Evolutionary conservation across 2,888 invertebrate species (phyloP).

Genomic region (Apodemia mormo): DNA sequence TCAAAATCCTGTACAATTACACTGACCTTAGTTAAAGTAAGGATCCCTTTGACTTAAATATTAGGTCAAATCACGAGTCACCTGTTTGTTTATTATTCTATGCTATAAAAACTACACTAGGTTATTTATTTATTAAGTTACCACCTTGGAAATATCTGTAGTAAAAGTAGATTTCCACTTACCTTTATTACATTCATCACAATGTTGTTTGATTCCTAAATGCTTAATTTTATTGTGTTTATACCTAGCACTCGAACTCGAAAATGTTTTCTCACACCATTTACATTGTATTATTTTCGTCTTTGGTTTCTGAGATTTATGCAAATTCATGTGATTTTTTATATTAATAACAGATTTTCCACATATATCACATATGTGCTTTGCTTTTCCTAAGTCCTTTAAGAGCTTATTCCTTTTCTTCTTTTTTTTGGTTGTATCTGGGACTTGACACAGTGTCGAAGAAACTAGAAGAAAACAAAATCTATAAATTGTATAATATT

Average conservation of each 20-base stretch:
- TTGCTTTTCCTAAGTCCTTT: neutral
- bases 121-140: neutral
- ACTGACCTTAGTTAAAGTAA: too few species aligned
- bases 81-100: neutral
- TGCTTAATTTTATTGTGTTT: conserved; percentile 8
- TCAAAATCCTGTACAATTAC: too few species aligned
- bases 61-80: neutral
- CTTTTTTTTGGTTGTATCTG: neutral
- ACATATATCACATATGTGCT: conserved; percentile 14
- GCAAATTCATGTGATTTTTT: conserved; percentile 15
- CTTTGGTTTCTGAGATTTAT: neutral
- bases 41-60: too few species aligned
- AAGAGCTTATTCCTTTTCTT: neutral
- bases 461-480: neutral
- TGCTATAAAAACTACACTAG: neutral
- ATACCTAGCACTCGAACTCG: neutral
- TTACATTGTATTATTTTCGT: conserved; percentile 11
- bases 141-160: too few species aligned
- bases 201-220: conserved; percentile 9
- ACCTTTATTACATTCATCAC: conserved; percentile 14
- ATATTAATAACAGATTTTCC: conserved; percentile 9
- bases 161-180: neutral
- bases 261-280: conserved; percentile 26
- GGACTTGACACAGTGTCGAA: neutral
- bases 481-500: too few species aligned